Evolutionary conservation across 2,797 vertebrate genomes (phyloP).

Genomic region (Bucorvus abyssinicus): DNA sequence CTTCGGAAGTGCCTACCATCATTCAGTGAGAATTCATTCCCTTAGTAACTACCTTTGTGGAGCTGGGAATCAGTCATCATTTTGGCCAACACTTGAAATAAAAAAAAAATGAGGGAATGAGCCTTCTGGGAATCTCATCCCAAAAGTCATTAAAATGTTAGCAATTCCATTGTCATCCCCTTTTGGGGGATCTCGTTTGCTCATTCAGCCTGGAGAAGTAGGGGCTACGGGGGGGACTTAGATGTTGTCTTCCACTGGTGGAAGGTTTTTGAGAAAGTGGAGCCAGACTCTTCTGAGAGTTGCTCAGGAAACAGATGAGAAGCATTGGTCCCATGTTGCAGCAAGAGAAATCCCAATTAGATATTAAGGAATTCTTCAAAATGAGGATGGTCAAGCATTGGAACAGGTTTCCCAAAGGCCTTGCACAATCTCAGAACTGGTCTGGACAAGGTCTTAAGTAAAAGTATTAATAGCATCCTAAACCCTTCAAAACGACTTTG

Average conservation of each 20-base stretch:
- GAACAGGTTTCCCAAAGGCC: background rate
- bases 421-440: background rate
- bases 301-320: background rate
- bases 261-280: background rate
- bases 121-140: background rate
- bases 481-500: background rate
- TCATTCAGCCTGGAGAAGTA: background rate
- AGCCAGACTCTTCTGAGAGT: background rate
- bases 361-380: background rate
- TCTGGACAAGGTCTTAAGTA: background rate
- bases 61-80: background rate
- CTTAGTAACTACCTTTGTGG: background rate
- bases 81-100: background rate
- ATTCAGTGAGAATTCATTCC: background rate
- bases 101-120: background rate
- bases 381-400: background rate
- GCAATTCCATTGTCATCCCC: background rate
- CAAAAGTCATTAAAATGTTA: background rate
- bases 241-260: background rate
- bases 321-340: fast-evolving
- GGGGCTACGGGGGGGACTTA: background rate
- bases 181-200: background rate
- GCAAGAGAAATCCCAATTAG: background rate
- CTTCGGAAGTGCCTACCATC: fast-evolving
- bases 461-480: background rate